A percentile compares a stretch with the other conserved stretches of the same genome.
These are phyloP conservation scores for Temnothorax ravouxi DNA, from an alignment of 2,888 invertebrate species.

Conservation along the genomic window DNA sequence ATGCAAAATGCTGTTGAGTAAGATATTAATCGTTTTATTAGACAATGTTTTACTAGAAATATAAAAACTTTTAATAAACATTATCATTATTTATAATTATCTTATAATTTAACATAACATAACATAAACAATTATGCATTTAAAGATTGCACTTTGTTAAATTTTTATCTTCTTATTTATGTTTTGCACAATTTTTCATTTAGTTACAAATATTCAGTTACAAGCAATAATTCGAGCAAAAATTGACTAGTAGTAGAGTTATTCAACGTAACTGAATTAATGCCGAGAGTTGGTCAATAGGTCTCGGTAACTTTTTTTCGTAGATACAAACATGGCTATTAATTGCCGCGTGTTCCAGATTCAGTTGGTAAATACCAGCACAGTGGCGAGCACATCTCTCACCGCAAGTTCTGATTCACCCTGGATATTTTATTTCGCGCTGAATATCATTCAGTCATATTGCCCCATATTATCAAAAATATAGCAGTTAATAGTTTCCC, in stretches of 20 bases:
- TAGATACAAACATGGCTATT: slow-evolving; percentile 42
- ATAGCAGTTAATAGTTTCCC: slow-evolving; percentile 3
- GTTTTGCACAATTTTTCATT: not conserved
- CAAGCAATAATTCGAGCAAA: slow-evolving; percentile 6
- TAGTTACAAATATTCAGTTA: not conserved
- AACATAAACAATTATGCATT: not conserved
- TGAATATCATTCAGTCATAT: slow-evolving; percentile 29
- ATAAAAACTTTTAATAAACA: not conserved
- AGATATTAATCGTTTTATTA: not conserved
- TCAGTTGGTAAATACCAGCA: slow-evolving; percentile 30
- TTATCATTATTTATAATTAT: not conserved
- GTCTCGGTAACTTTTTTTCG: slow-evolving; percentile 35
- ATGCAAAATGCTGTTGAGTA: not conserved
- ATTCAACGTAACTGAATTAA: slow-evolving; percentile 38
- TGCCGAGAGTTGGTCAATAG: slow-evolving; percentile 28
- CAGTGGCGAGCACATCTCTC: not conserved
- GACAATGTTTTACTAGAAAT: not conserved
- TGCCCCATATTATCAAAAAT: slow-evolving; percentile 26
- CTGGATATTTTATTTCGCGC: slow-evolving; percentile 34
- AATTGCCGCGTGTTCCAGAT: slow-evolving; percentile 43
- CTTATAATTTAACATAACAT: not conserved
- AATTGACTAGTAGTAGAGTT: slow-evolving; percentile 9
- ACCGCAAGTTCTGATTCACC: slow-evolving; percentile 12
- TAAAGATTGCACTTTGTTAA: not conserved
- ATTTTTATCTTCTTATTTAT: not conserved